Conservation (phyloP, 2,113 vertebrate species). For the Numenius arquata region DNA sequence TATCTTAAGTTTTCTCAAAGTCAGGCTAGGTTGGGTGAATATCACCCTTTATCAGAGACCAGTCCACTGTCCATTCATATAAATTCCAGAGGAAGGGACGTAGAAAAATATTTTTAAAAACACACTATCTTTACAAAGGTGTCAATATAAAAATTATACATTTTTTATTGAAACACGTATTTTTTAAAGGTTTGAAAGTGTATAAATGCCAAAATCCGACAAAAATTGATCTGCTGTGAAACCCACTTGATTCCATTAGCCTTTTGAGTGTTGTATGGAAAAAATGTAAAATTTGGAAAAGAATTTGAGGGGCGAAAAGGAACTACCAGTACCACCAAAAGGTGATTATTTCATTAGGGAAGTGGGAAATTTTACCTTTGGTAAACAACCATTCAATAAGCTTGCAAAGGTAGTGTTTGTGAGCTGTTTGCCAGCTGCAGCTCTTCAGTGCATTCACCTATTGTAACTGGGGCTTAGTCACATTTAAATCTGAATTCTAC, state of each 20-base stretch:
- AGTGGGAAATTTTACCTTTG: background rate
- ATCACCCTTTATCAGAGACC: background rate
- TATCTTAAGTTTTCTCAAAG: background rate
- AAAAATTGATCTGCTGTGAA: background rate
- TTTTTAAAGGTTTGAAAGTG: background rate
- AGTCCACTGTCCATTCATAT: background rate
- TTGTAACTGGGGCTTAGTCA: background rate
- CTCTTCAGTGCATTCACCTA: background rate
- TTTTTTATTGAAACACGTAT: background rate
- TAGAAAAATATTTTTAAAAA: background rate
- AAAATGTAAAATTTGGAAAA: background rate
- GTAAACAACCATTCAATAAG: background rate
- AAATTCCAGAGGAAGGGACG: background rate
- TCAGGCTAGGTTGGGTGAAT: background rate
- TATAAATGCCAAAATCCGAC: background rate
- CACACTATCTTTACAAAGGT: background rate
- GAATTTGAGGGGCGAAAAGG: background rate
- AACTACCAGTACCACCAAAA: background rate
- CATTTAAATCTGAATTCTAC: background rate
- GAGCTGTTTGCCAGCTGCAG: background rate
- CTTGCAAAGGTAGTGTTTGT: background rate
- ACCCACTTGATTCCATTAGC: background rate
- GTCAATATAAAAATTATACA: background rate
- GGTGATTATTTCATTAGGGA: background rate
- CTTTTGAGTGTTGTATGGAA: background rate